These are phyloP conservation scores for Osmoderma eremita DNA, from an alignment of 2,888 invertebrate species.

Conservation along the genomic window DNA sequence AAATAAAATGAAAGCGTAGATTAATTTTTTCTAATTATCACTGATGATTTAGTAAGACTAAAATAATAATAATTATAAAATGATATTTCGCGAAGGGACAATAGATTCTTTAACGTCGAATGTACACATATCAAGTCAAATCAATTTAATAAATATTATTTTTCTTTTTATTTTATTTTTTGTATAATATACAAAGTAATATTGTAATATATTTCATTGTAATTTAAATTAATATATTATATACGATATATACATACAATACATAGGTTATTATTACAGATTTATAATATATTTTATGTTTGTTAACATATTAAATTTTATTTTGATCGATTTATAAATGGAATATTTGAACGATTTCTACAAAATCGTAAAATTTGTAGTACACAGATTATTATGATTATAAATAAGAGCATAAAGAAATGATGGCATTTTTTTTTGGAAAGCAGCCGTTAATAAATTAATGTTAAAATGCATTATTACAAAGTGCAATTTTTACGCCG, in stretches of 20 bases:
- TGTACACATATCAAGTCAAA: slow-evolving; percentile 37
- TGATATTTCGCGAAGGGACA: slow-evolving; percentile 28
- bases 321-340: slow-evolving; percentile 42
- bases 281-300: slow-evolving; percentile 54
- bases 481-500: slow-evolving; percentile 26
- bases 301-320: slow-evolving; percentile 53
- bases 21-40: slow-evolving; percentile 19
- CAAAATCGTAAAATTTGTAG: slow-evolving; percentile 21
- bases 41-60: slow-evolving; percentile 20
- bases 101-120: slow-evolving; percentile 14
- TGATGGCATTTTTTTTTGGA: slow-evolving; percentile 5
- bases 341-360: slow-evolving; percentile 8
- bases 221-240: slow-evolving; percentile 54
- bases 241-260: slow-evolving; percentile 44
- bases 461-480: slow-evolving; percentile 11
- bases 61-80: slow-evolving; percentile 2
- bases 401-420: no score
- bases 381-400: background rate
- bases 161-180: slow-evolving; percentile 41
- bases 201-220: slow-evolving; percentile 48
- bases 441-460: slow-evolving; percentile 30
- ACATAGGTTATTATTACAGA: slow-evolving; percentile 39
- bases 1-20: slow-evolving; percentile 19
- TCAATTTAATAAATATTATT: slow-evolving; percentile 14
- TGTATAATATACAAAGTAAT: slow-evolving; percentile 29